Percentiles rank a stretch among this genome's conserved stretches.
Evolutionary conservation across 2,888 invertebrate genomes (phyloP).

Genomic region (Tetragnatha montana): DNA sequence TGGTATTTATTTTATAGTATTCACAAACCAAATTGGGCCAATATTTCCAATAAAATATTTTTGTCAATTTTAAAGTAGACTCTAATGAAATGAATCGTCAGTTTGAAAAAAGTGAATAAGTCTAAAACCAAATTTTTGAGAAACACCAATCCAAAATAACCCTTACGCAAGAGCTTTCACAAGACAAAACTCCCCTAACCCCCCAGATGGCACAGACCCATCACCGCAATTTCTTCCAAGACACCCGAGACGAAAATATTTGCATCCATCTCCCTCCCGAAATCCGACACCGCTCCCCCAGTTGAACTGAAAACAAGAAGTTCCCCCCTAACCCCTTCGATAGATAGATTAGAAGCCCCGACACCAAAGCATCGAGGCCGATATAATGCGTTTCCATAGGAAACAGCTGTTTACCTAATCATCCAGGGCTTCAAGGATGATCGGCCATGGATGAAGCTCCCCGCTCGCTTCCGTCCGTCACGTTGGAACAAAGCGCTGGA

Average conservation of each 20-base stretch:
- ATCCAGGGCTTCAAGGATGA: slow-evolving; percentile 45
- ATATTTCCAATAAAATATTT: too few species aligned
- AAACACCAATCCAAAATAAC: too few species aligned
- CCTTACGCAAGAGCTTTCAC: too few species aligned
- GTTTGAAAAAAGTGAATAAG: too few species aligned
- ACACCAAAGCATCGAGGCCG: slow-evolving; percentile 30
- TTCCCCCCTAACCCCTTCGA: slow-evolving; percentile 3
- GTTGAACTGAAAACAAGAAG: background rate
- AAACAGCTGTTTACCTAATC: slow-evolving; percentile 60
- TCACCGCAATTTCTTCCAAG: background rate
- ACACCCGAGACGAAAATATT: background rate
- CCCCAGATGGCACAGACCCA: too few species aligned
- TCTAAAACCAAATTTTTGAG: too few species aligned
- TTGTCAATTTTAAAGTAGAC: too few species aligned
- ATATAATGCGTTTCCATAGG: slow-evolving; percentile 41
- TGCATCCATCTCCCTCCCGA: background rate
- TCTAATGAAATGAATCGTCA: too few species aligned
- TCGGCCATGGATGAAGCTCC: slow-evolving; percentile 31
- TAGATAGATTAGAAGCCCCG: background rate
- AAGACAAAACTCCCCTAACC: too few species aligned
- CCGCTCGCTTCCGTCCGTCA: slow-evolving; percentile 38
- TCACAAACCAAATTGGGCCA: too few species aligned
- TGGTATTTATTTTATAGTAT: too few species aligned
- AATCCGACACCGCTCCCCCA: background rate
- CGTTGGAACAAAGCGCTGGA: slow-evolving; percentile 29